Evolutionary conservation across 2,113 vertebrate genomes (phyloP).

Genomic region (Cynopterus brachyotis): DNA sequence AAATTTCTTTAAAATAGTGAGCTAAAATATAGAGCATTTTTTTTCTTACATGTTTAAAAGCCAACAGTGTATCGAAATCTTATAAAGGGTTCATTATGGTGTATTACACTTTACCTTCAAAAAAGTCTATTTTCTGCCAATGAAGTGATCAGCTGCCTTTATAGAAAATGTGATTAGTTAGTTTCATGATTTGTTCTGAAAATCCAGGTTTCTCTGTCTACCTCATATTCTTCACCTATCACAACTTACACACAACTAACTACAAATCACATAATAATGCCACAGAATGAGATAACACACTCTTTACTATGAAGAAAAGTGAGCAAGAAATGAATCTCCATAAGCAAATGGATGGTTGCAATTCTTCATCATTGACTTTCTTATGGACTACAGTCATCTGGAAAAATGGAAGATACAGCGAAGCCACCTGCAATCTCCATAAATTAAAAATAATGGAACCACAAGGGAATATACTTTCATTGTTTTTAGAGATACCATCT

Average conservation of each 20-base stretch:
- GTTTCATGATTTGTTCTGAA: neutral
- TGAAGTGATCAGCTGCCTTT: neutral
- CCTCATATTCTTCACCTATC: neutral
- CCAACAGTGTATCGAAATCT: neutral
- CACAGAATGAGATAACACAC: neutral
- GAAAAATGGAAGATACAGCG: neutral
- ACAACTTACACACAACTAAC: neutral
- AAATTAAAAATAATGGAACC: neutral
- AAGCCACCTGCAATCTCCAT: conserved; percentile 43
- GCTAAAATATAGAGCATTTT: neutral
- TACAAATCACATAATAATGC: neutral
- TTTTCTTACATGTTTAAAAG: neutral
- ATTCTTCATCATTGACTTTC: conserved; percentile 46
- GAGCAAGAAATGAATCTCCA: conserved; percentile 4
- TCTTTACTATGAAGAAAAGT: neutral
- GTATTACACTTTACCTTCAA: neutral
- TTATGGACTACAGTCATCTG: conserved; percentile 28
- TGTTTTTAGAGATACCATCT: conserved; percentile 29
- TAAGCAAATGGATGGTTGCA: conserved; percentile 59
- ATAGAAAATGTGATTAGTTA: neutral
- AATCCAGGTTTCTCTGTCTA: neutral
- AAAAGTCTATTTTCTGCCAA: neutral
- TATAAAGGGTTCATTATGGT: neutral
- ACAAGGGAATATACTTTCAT: conserved; percentile 29
- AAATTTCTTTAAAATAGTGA: neutral